Percentiles rank a stretch among this genome's conserved stretches.
Conservation (phyloP, 2,113 vertebrate genomes). For the Misgurnus mizolepis region DNA sequence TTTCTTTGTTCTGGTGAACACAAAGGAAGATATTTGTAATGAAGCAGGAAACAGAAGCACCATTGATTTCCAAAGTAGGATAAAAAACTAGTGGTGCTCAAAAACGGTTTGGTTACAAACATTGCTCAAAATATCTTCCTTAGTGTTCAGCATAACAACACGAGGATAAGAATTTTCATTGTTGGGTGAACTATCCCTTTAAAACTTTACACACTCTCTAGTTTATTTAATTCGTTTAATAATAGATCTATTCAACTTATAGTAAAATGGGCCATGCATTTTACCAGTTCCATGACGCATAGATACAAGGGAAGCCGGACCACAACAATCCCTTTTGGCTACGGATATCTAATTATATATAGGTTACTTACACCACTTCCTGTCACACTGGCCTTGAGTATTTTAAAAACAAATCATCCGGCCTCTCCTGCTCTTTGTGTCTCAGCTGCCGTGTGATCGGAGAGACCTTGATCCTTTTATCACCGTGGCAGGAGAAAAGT, state of each 20-base stretch:
- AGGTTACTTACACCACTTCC: conserved; percentile 21
- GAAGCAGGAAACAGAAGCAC: too few relatives aligned
- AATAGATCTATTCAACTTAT: conserved; percentile 19
- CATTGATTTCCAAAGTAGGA: too few relatives aligned
- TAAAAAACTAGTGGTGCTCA: too few relatives aligned
- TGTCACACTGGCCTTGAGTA: conserved; percentile 12
- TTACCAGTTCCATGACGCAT: conserved; percentile 4
- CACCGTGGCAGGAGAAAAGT: background rate
- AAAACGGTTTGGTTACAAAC: too few relatives aligned
- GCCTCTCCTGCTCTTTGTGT: background rate
- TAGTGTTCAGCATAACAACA: too few relatives aligned
- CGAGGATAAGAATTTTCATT: too few relatives aligned
- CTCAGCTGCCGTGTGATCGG: background rate
- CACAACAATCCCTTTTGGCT: conserved; percentile 29
- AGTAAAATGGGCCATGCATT: background rate
- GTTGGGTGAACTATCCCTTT: too few relatives aligned
- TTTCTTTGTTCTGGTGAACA: too few relatives aligned
- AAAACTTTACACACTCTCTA: too few relatives aligned
- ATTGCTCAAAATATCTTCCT: too few relatives aligned
- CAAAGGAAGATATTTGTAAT: too few relatives aligned
- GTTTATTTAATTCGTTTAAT: background rate
- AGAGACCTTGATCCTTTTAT: conserved; percentile 7
- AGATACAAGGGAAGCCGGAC: background rate
- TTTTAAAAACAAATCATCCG: conserved; percentile 19
- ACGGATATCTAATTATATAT: conserved; percentile 33